A percentile compares a stretch with the other conserved stretches of the same genome.
phyloP scores from a whole-genome alignment of 1,140 invertebrate genomes.

The Aleiodes sp. region DNA sequence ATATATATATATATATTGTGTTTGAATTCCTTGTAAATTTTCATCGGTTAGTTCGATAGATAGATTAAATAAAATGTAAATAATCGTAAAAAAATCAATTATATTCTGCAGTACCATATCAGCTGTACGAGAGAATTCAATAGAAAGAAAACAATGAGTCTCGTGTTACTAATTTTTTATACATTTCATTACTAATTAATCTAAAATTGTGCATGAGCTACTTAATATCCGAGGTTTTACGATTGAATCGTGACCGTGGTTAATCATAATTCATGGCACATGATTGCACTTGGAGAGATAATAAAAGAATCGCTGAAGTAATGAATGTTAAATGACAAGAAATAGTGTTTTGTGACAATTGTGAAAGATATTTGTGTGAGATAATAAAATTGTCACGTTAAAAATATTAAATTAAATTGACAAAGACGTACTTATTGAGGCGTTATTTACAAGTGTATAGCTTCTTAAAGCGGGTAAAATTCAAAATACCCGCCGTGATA shows the following conservation, averaged over 20 bases:
- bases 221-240: slow-evolving; percentile 10
- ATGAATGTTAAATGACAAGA: slow-evolving; percentile 11
- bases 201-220: slow-evolving; percentile 7
- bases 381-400: slow-evolving; percentile 11
- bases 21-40: slow-evolving; percentile 35
- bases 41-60: slow-evolving; percentile 32
- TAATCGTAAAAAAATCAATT: slow-evolving; percentile 24
- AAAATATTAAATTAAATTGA: slow-evolving; percentile 7
- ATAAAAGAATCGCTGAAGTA: not conserved
- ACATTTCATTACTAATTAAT: not conserved
- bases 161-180: slow-evolving; percentile 17
- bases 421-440: slow-evolving; percentile 39
- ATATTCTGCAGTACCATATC: slow-evolving; percentile 11
- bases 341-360: slow-evolving; percentile 16
- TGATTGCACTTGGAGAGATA: not conserved
- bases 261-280: slow-evolving; percentile 5
- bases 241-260: slow-evolving; percentile 8
- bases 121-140: not conserved
- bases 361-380: slow-evolving; percentile 1
- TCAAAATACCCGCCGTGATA: slow-evolving; percentile 52
- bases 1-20: slow-evolving; percentile 32
- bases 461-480: slow-evolving; percentile 46
- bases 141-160: not conserved
- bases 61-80: slow-evolving; percentile 36
- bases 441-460: slow-evolving; percentile 45